These are phyloP conservation scores for Hydractinia symbiolongicarpus DNA, from an alignment of 30 jellyfish, hydroid and myxozoan species.

Conservation along the genomic window DNA sequence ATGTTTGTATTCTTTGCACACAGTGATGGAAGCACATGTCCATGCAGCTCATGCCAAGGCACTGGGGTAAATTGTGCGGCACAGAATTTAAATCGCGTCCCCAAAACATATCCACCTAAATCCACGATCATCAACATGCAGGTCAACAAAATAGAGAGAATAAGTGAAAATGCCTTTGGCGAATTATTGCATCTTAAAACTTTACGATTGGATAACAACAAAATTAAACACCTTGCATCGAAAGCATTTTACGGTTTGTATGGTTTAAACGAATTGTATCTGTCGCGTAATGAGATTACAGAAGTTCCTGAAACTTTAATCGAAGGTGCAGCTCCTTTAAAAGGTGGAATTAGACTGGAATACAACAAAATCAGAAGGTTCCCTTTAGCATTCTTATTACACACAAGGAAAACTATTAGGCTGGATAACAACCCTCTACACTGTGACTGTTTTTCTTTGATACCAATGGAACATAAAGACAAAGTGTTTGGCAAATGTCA, in stretches of 20 bases:
- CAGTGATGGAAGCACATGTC: too few relatives aligned
- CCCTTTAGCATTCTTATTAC: neutral
- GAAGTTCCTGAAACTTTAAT: neutral
- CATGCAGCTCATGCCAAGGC: too few relatives aligned
- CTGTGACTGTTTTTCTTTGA: constrained; percentile 15
- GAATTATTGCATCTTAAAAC: neutral
- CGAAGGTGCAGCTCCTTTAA: constrained; percentile 2
- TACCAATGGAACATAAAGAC: constrained; percentile 7
- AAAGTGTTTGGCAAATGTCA: neutral
- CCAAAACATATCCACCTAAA: neutral
- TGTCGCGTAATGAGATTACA: neutral
- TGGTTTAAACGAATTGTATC: neutral
- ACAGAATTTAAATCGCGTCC: neutral
- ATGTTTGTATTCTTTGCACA: too few relatives aligned
- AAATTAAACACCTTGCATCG: neutral
- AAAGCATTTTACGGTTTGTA: constrained; percentile 19
- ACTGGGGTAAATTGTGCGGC: too few relatives aligned
- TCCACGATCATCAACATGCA: constrained; percentile 4
- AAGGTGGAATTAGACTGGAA: constrained; percentile 5
- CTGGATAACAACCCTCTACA: neutral
- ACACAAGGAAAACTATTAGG: neutral
- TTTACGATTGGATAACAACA: constrained; percentile 8
- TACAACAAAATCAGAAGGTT: neutral
- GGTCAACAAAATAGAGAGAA: neutral
- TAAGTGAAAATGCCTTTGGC: neutral